Base-by-base conservation (phyloP, 2,113 vertebrate genomes). In the Cacatua alba region DNA sequence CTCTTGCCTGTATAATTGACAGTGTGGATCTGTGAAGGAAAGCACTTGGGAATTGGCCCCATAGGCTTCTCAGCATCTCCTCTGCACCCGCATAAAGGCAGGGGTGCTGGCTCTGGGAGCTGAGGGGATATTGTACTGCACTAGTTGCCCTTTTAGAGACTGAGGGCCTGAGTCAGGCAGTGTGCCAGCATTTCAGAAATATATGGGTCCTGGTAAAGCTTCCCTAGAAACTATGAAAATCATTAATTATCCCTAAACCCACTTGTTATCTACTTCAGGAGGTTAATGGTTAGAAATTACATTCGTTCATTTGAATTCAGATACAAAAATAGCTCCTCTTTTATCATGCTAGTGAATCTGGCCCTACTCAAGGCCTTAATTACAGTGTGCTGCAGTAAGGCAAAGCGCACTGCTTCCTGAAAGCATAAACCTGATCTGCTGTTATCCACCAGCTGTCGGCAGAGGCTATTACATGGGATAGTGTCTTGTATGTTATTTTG, bases 261-360 rank as follows among this genome's bases (percentile, higher is more conserved):
- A 53, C 72, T 86, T 88, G 60, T 88, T 86, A 53, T 28, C 64
- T 92, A 0, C 87, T 95, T 69, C 63, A 35, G 70, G 70, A 91
- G 65, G 70, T 89, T 77, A 82, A 62, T 85, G 82, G 67, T 63
- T 93, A 91, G 84, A 95, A 94, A 85, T 77, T 60, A 28, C 28
- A 29, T 92, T 92, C 72, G 46, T 87, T 92, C 74, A 29, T 82
- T 77, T 85, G 75, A 76, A 82, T 94, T 89, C 67, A 26, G 41
- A 39, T 33, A 25, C 20, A 52, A 53, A 90, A 94, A 85, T 59
- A 96, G 49, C 75, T 94, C 21, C 11, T 87, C 46, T 89, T 89
- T 74, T 71, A 16, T 78, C 9, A 6, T 48, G 81, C 77, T 35
- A 3, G 52, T 59, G 60, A n/a, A 69, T 70, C 60, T 82, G 94